Evolutionary conservation across 2,113 vertebrate genomes (phyloP), one percentile per base, ranked within the genome.

Genomic region (Atherinomorus stipes): DNA sequence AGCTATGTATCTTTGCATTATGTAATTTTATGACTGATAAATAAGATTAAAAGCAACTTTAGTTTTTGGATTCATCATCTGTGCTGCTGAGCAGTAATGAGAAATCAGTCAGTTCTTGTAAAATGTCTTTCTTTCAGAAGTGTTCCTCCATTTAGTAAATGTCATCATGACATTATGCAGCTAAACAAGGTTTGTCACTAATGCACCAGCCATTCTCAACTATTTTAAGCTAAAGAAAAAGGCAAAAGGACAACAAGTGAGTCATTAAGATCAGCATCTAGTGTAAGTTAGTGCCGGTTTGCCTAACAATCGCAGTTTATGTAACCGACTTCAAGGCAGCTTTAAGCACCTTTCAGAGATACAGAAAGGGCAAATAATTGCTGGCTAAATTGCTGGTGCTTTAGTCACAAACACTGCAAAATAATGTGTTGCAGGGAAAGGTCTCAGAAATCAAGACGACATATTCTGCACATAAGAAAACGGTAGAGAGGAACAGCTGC

Each of bases 391-490:
- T 64, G 77, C 57, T 49, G 64, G 25, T 64, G 47, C 78, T 73
- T 82, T 76, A 81, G 65, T 81, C 75, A 74, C 26, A 63, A 79
- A 69, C 10, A 37, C 31, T 59, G 71, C 34, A 49, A 82, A 77
- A 74, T 62, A 23, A 79, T 59, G 57, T 49, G 11, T 51, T 13
- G 37, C 31, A 44, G 52, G 25, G 16, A 72, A 47, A 67, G 64
- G 67, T 67, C 26, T 56, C 19, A 13, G 47, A 67, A 57, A 74
- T 49, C 21, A 40, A 22, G 34, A 60, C 15, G 61, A 67, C 12
- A 45, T 45, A 12, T 49, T 56, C 21, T 53, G 19, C 42, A 51
- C 40, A 54, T 4, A 67, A 28, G n/a, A 47, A 74, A 73, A 25
- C 0, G 0, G 13, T 9, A 18, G 15, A 13, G 18, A 53, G 40